Evolutionary conservation across 35 echinoderm and acorn worm species (phyloP), one percentile per base, ranked within the genome.

Genomic region (Ptychodera flava): DNA sequence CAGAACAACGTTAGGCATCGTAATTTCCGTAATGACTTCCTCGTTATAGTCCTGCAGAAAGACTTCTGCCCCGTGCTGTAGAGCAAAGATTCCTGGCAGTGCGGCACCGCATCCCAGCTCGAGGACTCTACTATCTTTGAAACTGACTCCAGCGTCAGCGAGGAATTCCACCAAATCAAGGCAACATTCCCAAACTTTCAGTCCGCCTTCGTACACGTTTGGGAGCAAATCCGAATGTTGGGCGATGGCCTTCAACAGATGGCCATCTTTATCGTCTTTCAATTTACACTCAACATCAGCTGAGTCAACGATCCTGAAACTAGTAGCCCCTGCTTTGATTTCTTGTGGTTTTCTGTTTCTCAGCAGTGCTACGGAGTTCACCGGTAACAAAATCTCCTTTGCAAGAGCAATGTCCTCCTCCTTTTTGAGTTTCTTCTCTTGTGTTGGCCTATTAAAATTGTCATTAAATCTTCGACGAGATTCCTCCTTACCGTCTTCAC

Each of bases 171-270:
- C 92, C 32, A 99, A 83, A 64, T 99, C 96, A 28, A 99, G 30
- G 29, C 88, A 92, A 85, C 96, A 99, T 76, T 99, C 96, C 96
- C 96, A 99, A 30, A 99, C 83, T 81, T 99, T 99, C 36, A 99
- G 81, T 12, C 96, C 96, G 83, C 96, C 94, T 88, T 97, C 94
- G 88, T 97, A 97, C 1, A 97, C 82, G 32, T 79, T 80, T 31
- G 91, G 88, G 15, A 97, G 38, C 0, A 97, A 78, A 85, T 97
- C 94, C 1, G 88, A 97, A 64, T 93, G 91, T 33, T 83, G 77
- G 37, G 88, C 37, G 28, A 92, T 37, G 28, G 88, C 91, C 0
- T 10, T 83, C 37, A 31, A 33, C 12, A 83, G 37, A 37, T 83
- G 1, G 29, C 37, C 35, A 30, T 34, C 28, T 37, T 83, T 83